These are phyloP conservation scores for Cyrtodaria siliqua DNA, from an alignment of 2,888 invertebrate species.

Conservation along the genomic window DNA sequence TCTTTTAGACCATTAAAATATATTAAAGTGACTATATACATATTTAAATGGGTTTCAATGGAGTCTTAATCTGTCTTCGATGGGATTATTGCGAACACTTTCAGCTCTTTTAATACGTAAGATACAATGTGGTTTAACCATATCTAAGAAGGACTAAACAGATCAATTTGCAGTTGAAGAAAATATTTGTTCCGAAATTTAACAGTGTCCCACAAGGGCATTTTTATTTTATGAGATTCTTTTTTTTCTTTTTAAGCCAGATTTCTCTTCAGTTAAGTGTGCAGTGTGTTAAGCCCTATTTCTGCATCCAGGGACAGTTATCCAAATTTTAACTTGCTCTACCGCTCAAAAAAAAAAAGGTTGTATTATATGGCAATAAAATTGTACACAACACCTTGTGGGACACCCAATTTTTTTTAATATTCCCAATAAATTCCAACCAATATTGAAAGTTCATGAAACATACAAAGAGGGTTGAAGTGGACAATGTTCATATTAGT, in stretches of 20 bases:
- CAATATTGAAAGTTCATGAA: conserved; percentile 2
- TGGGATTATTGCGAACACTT: conserved; percentile 27
- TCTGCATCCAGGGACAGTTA: too few species aligned
- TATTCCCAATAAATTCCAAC: background rate
- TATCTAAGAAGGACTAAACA: conserved; percentile 19
- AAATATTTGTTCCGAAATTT: conserved; percentile 33
- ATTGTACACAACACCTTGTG: too few species aligned
- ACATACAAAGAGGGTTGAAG: background rate
- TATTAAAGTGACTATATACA: conserved; percentile 3
- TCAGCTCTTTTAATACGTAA: conserved; percentile 25
- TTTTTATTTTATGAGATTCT: too few species aligned
- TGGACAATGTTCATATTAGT: conserved; percentile 5
- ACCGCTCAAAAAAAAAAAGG: too few species aligned
- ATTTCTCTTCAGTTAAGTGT: too few species aligned
- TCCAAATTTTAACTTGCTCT: too few species aligned
- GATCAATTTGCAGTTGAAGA: conserved; percentile 24
- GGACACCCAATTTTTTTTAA: too few species aligned
- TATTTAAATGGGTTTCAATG: conserved; percentile 44
- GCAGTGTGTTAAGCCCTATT: too few species aligned
- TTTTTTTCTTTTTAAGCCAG: too few species aligned
- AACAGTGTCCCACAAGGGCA: too few species aligned
- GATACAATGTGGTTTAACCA: conserved; percentile 23
- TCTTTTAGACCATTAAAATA: background rate
- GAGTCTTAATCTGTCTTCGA: conserved; percentile 27
- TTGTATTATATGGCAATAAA: too few species aligned